Evolutionary conservation across 2,888 invertebrate genomes (phyloP).

Genomic region (Labia minor): DNA sequence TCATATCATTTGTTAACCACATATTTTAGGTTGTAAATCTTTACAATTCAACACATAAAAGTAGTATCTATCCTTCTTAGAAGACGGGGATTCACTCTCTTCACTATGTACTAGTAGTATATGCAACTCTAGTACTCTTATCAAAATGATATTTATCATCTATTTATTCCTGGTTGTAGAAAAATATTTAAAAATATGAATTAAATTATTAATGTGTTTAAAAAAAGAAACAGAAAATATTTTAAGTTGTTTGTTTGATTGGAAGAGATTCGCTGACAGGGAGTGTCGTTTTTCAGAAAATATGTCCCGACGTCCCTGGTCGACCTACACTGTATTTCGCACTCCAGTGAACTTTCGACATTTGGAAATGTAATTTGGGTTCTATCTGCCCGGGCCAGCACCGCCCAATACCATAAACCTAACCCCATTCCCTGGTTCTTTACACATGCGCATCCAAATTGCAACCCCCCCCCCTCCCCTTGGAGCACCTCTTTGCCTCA

Average conservation of each 20-base stretch:
- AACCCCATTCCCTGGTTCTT: neutral
- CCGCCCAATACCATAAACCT: neutral
- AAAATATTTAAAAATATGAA: no score
- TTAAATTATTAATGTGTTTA: no score
- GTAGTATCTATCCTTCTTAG: no score
- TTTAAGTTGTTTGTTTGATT: neutral
- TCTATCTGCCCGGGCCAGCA: constrained; percentile 13
- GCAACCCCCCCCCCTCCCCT: neutral
- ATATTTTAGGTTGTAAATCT: no score
- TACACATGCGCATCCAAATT: neutral
- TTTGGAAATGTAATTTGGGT: constrained; percentile 13
- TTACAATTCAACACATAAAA: no score
- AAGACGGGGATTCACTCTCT: no score
- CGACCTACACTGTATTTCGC: neutral
- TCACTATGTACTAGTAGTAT: no score
- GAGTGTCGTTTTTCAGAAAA: neutral
- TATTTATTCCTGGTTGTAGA: no score
- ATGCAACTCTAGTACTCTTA: no score
- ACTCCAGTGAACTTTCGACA: constrained; percentile 13
- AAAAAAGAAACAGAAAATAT: no score
- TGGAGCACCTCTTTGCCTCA: neutral
- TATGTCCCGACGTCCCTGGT: neutral
- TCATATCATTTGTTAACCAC: no score
- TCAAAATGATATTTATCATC: no score
- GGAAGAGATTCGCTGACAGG: neutral